Percentiles rank a stretch among this genome's conserved stretches.
Evolutionary conservation across 1,140 invertebrate genomes (phyloP).

Genomic region (Drosophila sucinea): DNA sequence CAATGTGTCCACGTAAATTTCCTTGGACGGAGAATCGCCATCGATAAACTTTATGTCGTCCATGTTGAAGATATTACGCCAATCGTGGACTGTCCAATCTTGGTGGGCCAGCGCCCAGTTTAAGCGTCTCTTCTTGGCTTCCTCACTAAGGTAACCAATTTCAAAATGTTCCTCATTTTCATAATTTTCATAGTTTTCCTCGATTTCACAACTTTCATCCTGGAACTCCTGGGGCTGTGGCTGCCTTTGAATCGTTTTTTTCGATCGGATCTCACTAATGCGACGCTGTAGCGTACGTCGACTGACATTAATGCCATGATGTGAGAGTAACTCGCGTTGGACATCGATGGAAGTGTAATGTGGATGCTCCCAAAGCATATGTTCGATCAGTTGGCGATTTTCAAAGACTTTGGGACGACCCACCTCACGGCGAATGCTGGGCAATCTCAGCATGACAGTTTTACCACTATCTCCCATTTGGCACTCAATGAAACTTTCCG

Average conservation of each 20-base stretch:
- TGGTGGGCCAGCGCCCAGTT: constrained; percentile 60
- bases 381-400: constrained; percentile 49
- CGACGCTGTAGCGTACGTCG: constrained; percentile 60
- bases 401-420: constrained; percentile 58
- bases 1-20: constrained; percentile 59
- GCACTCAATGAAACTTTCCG: not conserved
- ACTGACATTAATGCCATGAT: constrained; percentile 57
- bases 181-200: not conserved
- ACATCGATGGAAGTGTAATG: constrained; percentile 67
- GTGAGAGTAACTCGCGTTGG: constrained; percentile 41
- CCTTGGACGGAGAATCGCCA: constrained; percentile 28
- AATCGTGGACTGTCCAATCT: constrained; percentile 61
- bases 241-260: not conserved
- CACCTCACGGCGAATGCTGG: constrained; percentile 36
- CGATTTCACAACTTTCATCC: not conserved
- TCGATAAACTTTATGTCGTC: constrained; percentile 50
- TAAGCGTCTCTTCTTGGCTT: constrained; percentile 27
- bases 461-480: constrained; percentile 2
- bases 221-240: not conserved
- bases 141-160: constrained; percentile 21
- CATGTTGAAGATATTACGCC: constrained; percentile 73
- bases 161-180: not conserved
- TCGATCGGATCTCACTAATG: constrained; percentile 58
- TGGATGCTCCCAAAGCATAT: constrained; percentile 45
- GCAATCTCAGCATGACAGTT: not conserved